Evolutionary conservation across 2,888 invertebrate genomes (phyloP), one percentile per base, ranked within the genome.

Genomic region (Tiliacea citrago): DNA sequence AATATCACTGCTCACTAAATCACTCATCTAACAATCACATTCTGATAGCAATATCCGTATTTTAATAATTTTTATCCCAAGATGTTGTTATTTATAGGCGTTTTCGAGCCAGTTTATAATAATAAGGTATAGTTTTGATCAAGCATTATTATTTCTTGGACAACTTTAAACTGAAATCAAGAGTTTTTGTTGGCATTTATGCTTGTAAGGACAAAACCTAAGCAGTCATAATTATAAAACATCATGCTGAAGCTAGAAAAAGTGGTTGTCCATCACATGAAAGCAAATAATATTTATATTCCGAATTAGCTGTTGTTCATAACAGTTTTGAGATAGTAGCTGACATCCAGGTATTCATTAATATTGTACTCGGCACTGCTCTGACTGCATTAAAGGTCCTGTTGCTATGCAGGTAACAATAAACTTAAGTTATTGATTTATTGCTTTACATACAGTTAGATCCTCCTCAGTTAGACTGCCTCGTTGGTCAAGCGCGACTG

Each of bases 351-450:
- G 10, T 61, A 55, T 47, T 75, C 0, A 75, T 29, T 24, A n/a
- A 55, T 49, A 21, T 45, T 47, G 6, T 12, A 47, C 35, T 61
- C 61, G 16, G 45, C 42, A 42, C 21, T 29, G 13, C 47, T 60
- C 49, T 55, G 13, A n/a, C 57, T 57, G 39, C 39, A 39, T 29
- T 21, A 72, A 39, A 29, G 24, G 9, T 57, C n/a, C 61, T 61
- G 49, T 42, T 77, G 49, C 45, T 60, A 60, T 60, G 7, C 58
- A 53, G 51, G 51, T 51, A 60, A 60, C 51, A 58, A 75, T 16
- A 21, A 57, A 57, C 18, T n/a, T 29, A 47, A 58, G 7, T 42
- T 49, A 72, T 2, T 24, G 12, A 21, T 39, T 47, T n/a, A 35
- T 35, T 45, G 18, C 13, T 39, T 62, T n/a, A 45, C 7, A 45